phyloP scores from a whole-genome alignment of 2,113 vertebrate genomes.

The Nibea albiflora region DNA sequence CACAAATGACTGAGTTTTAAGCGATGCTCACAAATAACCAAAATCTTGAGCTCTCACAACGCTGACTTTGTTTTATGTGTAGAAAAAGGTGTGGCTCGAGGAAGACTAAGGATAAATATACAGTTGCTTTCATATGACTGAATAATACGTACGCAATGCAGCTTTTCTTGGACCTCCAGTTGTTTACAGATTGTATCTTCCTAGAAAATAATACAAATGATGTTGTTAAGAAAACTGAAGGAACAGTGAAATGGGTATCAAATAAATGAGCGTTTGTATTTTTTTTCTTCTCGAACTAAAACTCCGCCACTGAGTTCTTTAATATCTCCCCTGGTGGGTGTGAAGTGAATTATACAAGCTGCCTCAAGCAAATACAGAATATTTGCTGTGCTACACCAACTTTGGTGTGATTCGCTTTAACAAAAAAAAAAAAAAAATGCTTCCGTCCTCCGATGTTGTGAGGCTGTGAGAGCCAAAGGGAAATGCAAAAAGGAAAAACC shows the following conservation, averaged over 20 bases:
- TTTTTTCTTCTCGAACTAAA: slow-evolving; percentile 34
- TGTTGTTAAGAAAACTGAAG: slow-evolving; percentile 22
- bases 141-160: neutral
- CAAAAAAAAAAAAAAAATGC: slow-evolving; percentile 30
- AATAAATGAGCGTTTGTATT: slow-evolving; percentile 39
- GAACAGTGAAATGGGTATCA: slow-evolving; percentile 39
- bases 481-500: slow-evolving; percentile 24
- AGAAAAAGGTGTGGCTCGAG: neutral
- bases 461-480: slow-evolving; percentile 15
- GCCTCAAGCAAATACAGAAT: slow-evolving; percentile 68
- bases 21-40: neutral
- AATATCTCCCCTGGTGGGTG: slow-evolving; percentile 53
- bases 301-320: slow-evolving; percentile 48
- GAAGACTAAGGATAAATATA: neutral
- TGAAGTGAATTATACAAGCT: slow-evolving; percentile 64
- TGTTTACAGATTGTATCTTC: slow-evolving; percentile 16
- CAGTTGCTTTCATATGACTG: neutral
- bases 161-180: slow-evolving; percentile 6
- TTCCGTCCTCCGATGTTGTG: slow-evolving; percentile 3
- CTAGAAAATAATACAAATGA: slow-evolving; percentile 18
- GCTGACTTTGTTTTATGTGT: neutral
- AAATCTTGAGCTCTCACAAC: neutral
- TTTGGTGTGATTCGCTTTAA: slow-evolving; percentile 47
- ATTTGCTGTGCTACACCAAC: slow-evolving; percentile 44
- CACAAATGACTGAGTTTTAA: neutral